phyloP scores from a whole-genome alignment of 2,113 vertebrate species.

The Oceanodroma tethys region DNA sequence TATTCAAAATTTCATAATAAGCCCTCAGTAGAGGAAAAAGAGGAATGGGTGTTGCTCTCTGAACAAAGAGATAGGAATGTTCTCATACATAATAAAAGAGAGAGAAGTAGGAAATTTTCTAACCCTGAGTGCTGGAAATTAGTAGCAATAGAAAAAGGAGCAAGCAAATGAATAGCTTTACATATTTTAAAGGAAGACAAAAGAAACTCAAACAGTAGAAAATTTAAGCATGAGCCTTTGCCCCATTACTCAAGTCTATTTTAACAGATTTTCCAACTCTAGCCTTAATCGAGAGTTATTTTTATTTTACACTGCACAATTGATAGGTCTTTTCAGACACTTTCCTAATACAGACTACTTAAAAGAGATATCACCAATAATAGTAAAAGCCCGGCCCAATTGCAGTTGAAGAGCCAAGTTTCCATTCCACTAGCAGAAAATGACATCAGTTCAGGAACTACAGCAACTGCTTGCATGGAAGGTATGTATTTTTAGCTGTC shows the following conservation, averaged over 20 bases:
- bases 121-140: not conserved
- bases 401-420: not conserved
- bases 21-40: not conserved
- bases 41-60: not conserved
- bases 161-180: not conserved
- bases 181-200: not conserved
- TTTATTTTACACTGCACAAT: not conserved
- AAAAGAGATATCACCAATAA: not conserved
- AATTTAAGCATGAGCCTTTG: not conserved
- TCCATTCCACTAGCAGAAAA: not conserved
- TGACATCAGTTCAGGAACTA: not conserved
- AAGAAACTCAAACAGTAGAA: not conserved
- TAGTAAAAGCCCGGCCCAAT: not conserved
- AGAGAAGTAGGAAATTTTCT: not conserved
- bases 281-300: not conserved
- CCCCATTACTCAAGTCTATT: not conserved
- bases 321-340: not conserved
- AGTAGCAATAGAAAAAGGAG: not conserved
- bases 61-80: not conserved
- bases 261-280: not conserved
- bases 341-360: not conserved
- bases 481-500: not conserved
- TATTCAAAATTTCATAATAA: not conserved
- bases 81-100: not conserved
- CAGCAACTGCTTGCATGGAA: not conserved